Conservation (phyloP, 2,797 vertebrate genomes). For the Semotilus atromaculatus region DNA sequence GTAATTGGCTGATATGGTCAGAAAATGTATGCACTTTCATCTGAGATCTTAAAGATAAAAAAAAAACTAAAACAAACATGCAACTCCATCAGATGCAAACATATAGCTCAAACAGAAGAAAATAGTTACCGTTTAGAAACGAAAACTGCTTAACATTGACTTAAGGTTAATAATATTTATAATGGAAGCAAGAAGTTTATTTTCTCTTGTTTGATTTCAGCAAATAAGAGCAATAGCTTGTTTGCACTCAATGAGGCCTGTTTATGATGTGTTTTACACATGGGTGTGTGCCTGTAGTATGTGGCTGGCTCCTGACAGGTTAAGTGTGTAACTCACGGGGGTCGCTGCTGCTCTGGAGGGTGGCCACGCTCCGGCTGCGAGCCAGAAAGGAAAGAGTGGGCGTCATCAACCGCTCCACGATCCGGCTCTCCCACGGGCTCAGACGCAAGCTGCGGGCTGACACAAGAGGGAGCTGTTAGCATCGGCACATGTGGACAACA, state of each 20-base stretch:
- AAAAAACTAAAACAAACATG: no score
- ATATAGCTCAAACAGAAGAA: background rate
- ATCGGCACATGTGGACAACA: conserved; percentile 11
- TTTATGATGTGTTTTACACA: background rate
- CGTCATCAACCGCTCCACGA: conserved; percentile 97
- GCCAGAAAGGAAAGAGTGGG: conserved; percentile 96
- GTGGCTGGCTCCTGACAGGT: background rate
- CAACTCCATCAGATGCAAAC: background rate
- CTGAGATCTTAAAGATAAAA: background rate
- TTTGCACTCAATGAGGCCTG: background rate
- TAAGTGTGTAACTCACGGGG: conserved; percentile 79
- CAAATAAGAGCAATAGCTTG: background rate
- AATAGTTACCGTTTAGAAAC: background rate
- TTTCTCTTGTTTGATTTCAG: background rate
- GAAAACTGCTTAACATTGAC: background rate
- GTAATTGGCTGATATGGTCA: no score
- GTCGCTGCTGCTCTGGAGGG: conserved; percentile 87
- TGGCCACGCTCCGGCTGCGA: conserved; percentile 91
- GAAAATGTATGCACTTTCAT: background rate
- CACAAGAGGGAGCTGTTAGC: conserved; percentile 67
- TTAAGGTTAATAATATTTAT: background rate
- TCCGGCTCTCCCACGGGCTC: conserved; percentile 96
- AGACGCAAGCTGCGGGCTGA: conserved; percentile 93
- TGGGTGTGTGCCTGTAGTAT: background rate
- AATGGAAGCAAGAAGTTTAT: background rate